phyloP scores from a whole-genome alignment of 1,140 invertebrate species.

The Ceratitis capitata region DNA sequence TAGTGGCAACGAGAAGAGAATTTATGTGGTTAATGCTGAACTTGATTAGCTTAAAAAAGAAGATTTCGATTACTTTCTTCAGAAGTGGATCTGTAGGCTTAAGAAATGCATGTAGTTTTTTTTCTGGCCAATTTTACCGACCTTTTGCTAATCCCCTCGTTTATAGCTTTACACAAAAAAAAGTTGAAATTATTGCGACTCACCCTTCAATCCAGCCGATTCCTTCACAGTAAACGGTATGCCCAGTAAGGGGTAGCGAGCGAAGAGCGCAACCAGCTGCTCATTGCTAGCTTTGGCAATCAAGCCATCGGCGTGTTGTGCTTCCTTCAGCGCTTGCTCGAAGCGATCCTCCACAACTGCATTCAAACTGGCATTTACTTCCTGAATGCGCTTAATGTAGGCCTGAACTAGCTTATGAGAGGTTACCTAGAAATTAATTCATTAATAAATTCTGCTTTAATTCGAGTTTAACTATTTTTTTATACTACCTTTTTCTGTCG shows the following conservation, averaged over 20 bases:
- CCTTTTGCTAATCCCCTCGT: too few relatives aligned
- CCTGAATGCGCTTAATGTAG: conserved; percentile 75
- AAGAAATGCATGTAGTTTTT: too few relatives aligned
- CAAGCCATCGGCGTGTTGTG: conserved; percentile 69
- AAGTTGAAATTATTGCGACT: too few relatives aligned
- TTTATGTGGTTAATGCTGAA: too few relatives aligned
- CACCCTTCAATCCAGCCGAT: conserved; percentile 74
- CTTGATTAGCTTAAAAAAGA: too few relatives aligned
- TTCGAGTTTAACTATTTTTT: background rate
- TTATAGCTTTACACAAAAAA: too few relatives aligned
- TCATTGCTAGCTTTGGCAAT: conserved; percentile 56
- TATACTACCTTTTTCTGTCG: conserved; percentile 53
- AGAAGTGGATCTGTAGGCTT: too few relatives aligned
- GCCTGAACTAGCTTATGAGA: conserved; percentile 72
- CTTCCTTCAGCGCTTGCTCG: conserved; percentile 75
- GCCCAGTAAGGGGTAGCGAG: conserved; percentile 75
- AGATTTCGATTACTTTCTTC: too few relatives aligned
- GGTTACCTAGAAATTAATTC: conserved; percentile 65
- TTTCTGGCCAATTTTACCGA: too few relatives aligned
- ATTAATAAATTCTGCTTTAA: background rate
- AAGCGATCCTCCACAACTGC: conserved; percentile 79
- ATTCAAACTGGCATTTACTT: conserved; percentile 79
- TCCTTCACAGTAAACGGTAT: conserved; percentile 84
- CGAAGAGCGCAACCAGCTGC: conserved; percentile 66
- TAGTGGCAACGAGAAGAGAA: too few relatives aligned